Evolutionary conservation across 2,113 vertebrate species (phyloP).

Genomic region (Cottus gobio): DNA sequence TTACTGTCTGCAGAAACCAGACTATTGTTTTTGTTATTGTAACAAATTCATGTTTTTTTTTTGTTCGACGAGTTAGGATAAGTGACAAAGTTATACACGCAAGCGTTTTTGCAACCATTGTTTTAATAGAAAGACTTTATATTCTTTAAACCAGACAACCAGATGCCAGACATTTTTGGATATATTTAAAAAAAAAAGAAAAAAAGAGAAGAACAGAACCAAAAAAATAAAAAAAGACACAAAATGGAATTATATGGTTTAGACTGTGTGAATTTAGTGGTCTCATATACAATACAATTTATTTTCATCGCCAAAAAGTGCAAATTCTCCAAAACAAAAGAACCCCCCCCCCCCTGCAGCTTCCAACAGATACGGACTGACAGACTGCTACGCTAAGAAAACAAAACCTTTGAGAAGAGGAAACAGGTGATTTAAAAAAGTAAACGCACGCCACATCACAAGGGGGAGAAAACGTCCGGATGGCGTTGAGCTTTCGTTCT

Average conservation of each 20-base stretch:
- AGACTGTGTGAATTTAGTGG: constrained; percentile 87
- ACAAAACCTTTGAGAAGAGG: constrained; percentile 55
- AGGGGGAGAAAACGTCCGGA: constrained; percentile 10
- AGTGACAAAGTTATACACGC: constrained; percentile 46
- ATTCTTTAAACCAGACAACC: constrained; percentile 87
- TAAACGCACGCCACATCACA: constrained; percentile 41
- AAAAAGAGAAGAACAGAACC: constrained; percentile 69
- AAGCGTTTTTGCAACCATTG: constrained; percentile 77
- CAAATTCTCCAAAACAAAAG: constrained; percentile 77
- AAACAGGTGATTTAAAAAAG: constrained; percentile 60
- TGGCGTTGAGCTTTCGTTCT: background rate
- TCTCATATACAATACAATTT: constrained; percentile 85
- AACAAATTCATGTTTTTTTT: background rate
- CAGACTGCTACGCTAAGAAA: constrained; percentile 56
- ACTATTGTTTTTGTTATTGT: background rate
- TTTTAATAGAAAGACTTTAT: constrained; percentile 88
- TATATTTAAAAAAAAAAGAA: constrained; percentile 79
- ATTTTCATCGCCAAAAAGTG: constrained; percentile 85
- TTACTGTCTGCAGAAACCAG: background rate
- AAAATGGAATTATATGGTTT: constrained; percentile 85
- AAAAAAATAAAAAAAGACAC: constrained; percentile 75
- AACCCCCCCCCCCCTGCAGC: constrained; percentile 61
- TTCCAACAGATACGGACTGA: constrained; percentile 72
- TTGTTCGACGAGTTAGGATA: background rate
- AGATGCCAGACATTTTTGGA: constrained; percentile 86